phyloP scores from a whole-genome alignment of 2,797 vertebrate genomes.

The Lerista edwardsae region DNA sequence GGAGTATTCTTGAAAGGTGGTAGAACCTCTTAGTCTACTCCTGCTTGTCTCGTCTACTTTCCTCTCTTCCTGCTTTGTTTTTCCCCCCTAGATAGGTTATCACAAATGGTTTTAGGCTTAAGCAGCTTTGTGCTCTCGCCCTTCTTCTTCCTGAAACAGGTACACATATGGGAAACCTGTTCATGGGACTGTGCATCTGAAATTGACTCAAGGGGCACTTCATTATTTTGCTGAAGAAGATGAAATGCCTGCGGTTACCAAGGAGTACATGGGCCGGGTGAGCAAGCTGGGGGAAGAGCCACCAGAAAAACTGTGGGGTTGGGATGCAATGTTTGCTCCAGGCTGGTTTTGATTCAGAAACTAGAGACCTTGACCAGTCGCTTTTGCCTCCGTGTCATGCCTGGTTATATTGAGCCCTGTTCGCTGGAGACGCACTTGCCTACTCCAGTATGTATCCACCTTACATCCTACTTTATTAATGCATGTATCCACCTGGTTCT shows the following conservation, averaged over 20 bases:
- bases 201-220: background rate
- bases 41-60: background rate
- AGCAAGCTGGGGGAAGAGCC: slow-evolving; percentile 16
- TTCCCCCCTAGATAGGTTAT: background rate
- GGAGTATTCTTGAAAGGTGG: too few relatives aligned
- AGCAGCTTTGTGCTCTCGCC: background rate
- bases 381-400: too few relatives aligned
- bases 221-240: background rate
- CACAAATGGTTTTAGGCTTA: background rate
- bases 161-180: slow-evolving; percentile 69
- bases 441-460: too few relatives aligned
- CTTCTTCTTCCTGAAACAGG: slow-evolving; percentile 43
- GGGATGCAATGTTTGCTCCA: background rate
- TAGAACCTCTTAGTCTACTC: too few relatives aligned
- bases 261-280: slow-evolving; percentile 44
- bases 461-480: too few relatives aligned
- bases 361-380: background rate
- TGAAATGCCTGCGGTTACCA: background rate
- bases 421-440: too few relatives aligned
- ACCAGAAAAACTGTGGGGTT: background rate
- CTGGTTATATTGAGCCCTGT: too few relatives aligned
- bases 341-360: background rate
- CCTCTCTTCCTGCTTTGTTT: background rate
- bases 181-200: slow-evolving; percentile 38
- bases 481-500: too few relatives aligned